Evolutionary conservation across 2,113 vertebrate genomes (phyloP).

Genomic region (Lanius ludovicianus): DNA sequence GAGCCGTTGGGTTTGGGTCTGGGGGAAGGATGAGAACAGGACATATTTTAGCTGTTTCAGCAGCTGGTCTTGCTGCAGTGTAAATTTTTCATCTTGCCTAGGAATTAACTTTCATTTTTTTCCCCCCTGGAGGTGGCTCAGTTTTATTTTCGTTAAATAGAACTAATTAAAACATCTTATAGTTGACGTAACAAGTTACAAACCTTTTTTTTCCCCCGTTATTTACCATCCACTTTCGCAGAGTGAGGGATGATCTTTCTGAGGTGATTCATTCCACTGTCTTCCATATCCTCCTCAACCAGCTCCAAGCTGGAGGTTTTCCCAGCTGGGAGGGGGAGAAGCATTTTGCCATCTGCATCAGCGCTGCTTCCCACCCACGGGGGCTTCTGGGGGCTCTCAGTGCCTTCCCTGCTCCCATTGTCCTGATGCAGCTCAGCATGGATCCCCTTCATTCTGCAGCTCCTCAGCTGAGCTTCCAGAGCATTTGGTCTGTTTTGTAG

Average conservation of each 20-base stretch:
- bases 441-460: rapidly evolving
- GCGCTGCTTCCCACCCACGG: neutral
- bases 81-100: neutral
- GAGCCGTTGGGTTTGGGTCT: neutral
- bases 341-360: neutral
- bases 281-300: neutral
- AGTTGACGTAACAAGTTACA: neutral
- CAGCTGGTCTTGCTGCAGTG: neutral
- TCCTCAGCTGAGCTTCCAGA: neutral
- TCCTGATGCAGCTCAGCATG: neutral
- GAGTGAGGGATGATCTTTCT: neutral
- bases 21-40: neutral
- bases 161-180: neutral
- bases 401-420: neutral
- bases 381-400: neutral
- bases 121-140: neutral
- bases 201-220: neutral
- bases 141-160: neutral
- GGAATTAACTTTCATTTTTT: neutral
- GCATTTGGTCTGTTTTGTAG: rapidly evolving
- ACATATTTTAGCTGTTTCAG: neutral
- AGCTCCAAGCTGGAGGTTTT: conserved; percentile 29
- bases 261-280: conserved; percentile 25
- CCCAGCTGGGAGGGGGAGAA: neutral
- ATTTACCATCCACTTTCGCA: neutral